Evolutionary conservation across 2,797 vertebrate species (phyloP).

Genomic region (Helicolenus hilgendorfi): DNA sequence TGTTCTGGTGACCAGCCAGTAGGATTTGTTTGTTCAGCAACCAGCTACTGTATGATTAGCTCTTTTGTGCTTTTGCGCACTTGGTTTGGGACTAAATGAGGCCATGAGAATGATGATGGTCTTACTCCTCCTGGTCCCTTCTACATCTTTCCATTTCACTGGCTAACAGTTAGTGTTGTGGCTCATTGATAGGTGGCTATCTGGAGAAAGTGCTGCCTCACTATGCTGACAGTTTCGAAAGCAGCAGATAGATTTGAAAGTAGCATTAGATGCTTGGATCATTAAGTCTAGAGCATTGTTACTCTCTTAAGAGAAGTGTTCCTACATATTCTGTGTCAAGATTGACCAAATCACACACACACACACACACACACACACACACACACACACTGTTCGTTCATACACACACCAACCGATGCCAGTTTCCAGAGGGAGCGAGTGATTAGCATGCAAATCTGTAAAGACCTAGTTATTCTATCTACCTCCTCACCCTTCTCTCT

Average conservation of each 20-base stretch:
- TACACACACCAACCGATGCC: constrained; percentile 31
- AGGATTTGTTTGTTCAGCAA: background rate
- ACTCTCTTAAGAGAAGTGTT: constrained; percentile 6
- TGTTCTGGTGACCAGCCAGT: too few relatives aligned
- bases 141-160: constrained; percentile 23
- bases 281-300: constrained; percentile 24
- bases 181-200: constrained; percentile 15
- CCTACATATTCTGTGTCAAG: background rate
- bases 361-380: constrained; percentile 18
- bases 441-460: constrained; percentile 94
- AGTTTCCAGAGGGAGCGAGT: constrained; percentile 87
- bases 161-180: constrained; percentile 36
- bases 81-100: background rate
- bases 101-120: background rate
- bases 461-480: constrained; percentile 91
- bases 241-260: constrained; percentile 23
- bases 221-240: constrained; percentile 7
- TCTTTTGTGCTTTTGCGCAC: background rate
- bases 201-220: background rate
- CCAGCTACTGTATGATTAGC: background rate
- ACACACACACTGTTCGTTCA: constrained; percentile 10
- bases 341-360: constrained; percentile 7
- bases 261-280: constrained; percentile 30
- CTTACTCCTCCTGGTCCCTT: background rate
- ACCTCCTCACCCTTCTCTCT: constrained; percentile 85